These are phyloP conservation scores for Leptopilina boulardi DNA, from an alignment of 1,140 invertebrate genomes.

Conservation along the genomic window DNA sequence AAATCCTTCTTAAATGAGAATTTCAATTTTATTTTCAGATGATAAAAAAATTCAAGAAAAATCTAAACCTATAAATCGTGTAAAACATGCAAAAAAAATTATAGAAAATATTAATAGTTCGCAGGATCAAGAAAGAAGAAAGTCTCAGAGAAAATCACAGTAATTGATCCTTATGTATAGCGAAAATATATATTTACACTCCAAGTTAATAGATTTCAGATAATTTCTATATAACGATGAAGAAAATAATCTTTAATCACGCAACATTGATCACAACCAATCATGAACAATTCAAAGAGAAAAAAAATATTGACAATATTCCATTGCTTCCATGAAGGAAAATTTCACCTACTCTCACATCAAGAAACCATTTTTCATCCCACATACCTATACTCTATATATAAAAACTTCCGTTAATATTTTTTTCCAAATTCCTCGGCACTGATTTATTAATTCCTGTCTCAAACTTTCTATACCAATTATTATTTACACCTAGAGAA, in stretches of 20 bases:
- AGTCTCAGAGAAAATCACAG: not conserved
- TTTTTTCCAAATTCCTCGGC: too few species aligned
- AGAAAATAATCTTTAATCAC: conserved; percentile 6
- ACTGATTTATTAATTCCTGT: too few species aligned
- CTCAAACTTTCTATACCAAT: too few species aligned
- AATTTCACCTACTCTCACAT: conserved; percentile 2
- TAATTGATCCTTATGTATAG: not conserved
- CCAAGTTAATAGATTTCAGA: not conserved
- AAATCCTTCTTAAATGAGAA: too few species aligned
- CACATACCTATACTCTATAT: too few species aligned
- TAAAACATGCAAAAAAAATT: not conserved
- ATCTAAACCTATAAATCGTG: too few species aligned
- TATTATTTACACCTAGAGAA: too few species aligned
- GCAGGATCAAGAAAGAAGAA: too few species aligned
- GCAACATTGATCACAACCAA: not conserved
- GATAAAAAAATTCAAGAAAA: too few species aligned
- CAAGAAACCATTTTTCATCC: not conserved
- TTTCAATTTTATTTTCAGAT: too few species aligned
- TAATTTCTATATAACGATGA: not conserved
- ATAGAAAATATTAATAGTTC: not conserved
- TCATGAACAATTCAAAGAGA: not conserved
- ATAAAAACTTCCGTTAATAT: too few species aligned
- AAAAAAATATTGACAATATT: not conserved
- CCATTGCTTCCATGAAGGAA: not conserved
- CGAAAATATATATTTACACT: not conserved